Evolutionary conservation across 2,113 vertebrate species (phyloP), one percentile per base, ranked within the genome.

Genomic region (Boleophthalmus pectinirostris): DNA sequence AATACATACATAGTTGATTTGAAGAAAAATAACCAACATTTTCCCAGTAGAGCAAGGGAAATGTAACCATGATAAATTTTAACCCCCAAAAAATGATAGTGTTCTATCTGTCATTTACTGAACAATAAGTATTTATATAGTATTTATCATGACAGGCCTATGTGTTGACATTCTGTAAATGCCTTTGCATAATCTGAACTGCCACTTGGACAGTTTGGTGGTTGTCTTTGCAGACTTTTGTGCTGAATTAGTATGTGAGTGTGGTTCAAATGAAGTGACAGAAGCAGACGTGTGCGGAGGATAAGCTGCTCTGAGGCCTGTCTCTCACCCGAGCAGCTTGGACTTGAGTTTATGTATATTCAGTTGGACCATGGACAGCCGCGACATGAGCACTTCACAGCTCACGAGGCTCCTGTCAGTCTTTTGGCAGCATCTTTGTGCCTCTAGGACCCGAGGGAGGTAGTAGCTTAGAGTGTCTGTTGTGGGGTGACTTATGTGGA

Each of bases 401-500:
- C 83, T 77, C 75, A 38, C 70, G 66, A 79, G 80, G 71, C 72
- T 79, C 64, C 82, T 80, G 87, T 81, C 84, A 69, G 77, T 82
- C 84, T 82, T 82, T 75, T 77, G 68, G 75, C 82, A 81, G 74
- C 82, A 84, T 88, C 82, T 87, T 81, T 89, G 87, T 87, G 78
- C 78, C 73, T 81, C 78, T 81, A 71, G 76, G 75, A 82, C 72
- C 73, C 81, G 82, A 75, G 80, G 82, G 83, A 79, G 85, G 83
- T 77, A 51, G 82, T 89, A 81, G 84, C 84, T 86, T 79, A 85
- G 79, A 87, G 77, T 87, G 85, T 88, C 77, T 89, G 85, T 82
- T 83, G 86, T 72, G 75, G 38, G 81, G 84, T 88, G 85, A 88
- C 83, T 89, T 87, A 84, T 88, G 86, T 89, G 89, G 87, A 90